These are phyloP conservation scores for Amblyjoppa fuscipennis DNA, from an alignment of 2,888 invertebrate species.

Conservation along the genomic window DNA sequence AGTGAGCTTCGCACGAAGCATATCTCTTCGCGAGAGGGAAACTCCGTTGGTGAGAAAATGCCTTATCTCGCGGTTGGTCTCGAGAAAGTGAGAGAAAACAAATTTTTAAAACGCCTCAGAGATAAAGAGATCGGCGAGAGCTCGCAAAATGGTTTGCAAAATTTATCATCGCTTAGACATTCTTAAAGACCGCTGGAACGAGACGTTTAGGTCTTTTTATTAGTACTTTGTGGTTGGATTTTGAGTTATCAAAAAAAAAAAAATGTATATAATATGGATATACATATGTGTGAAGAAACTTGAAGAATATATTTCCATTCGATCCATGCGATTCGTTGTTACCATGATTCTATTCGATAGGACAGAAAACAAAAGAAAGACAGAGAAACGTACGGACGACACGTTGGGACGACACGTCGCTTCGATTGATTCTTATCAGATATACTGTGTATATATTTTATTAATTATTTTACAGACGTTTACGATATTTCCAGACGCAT, in stretches of 20 bases:
- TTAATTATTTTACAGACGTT: background rate
- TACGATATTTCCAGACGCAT: conserved; percentile 8
- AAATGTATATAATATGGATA: background rate
- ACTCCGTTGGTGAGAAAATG: conserved; percentile 29
- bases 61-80: conserved; percentile 50
- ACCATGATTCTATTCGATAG: conserved; percentile 27
- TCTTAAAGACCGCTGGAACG: background rate
- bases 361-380: conserved; percentile 30
- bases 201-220: background rate
- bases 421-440: background rate
- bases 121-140: conserved; percentile 27
- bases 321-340: conserved; percentile 44
- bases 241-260: background rate
- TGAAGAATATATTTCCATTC: conserved; percentile 59
- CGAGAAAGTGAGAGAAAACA: conserved; percentile 51
- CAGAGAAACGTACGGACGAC: conserved; percentile 34
- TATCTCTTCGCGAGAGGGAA: background rate
- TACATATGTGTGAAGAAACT: background rate
- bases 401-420: conserved; percentile 32
- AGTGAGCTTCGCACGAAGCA: conserved; percentile 42
- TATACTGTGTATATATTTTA: background rate
- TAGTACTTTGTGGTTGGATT: background rate
- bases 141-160: conserved; percentile 39
- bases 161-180: conserved; percentile 17
- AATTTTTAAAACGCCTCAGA: conserved; percentile 18